Conservation (phyloP, 2,797 vertebrate species). For the Myotis vivesi region DNA sequence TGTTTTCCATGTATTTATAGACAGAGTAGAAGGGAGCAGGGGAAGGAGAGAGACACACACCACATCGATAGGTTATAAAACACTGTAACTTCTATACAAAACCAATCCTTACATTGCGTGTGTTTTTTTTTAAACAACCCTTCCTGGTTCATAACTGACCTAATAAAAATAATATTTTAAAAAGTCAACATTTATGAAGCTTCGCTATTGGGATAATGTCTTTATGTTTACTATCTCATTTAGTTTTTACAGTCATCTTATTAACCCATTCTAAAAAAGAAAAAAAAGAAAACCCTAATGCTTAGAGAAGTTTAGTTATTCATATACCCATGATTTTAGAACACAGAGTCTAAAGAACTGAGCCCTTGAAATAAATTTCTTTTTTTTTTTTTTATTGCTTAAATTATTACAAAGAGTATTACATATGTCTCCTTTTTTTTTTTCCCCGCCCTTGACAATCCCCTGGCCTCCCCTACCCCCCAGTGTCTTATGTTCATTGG, state of each 20-base stretch:
- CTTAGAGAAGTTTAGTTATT: background rate
- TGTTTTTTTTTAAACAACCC: background rate
- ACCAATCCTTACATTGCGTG: background rate
- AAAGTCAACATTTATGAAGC: constrained; percentile 1
- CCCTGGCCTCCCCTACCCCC: too few relatives aligned
- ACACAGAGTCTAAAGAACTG: background rate
- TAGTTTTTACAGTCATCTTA: background rate
- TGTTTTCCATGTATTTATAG: too few relatives aligned
- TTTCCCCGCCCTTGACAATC: too few relatives aligned
- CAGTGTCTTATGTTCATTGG: too few relatives aligned
- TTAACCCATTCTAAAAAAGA: background rate
- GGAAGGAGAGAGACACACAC: too few relatives aligned
- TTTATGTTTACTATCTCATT: constrained; percentile 3
- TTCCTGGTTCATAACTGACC: background rate
- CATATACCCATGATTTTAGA: background rate
- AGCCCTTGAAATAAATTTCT: constrained; percentile 13
- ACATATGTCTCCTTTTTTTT: too few relatives aligned
- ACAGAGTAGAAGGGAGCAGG: too few relatives aligned
- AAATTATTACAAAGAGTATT: too few relatives aligned
- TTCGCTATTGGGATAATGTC: background rate
- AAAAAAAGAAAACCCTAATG: background rate
- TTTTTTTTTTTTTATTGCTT: too few relatives aligned
- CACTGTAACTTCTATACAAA: background rate
- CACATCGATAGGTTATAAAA: too few relatives aligned
- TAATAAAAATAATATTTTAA: background rate